Conservation (phyloP, 2,888 invertebrate genomes). For the Caenorhabditis auriculariae region DNA sequence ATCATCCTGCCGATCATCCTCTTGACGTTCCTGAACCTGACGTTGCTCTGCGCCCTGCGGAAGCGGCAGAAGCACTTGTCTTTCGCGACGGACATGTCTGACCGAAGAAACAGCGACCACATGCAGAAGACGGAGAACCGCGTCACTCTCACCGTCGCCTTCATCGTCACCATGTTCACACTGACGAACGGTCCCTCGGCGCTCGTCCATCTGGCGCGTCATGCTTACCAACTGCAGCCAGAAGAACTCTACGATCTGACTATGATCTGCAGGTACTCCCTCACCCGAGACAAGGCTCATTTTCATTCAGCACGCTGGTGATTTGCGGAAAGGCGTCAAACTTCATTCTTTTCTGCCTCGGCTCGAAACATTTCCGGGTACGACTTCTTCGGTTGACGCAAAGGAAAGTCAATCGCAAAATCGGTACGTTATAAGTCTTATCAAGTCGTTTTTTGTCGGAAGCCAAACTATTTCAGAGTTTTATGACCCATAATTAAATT, state of each 20-base stretch:
- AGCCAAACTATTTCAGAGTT: too few relatives aligned
- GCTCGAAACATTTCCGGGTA: slow-evolving; percentile 59
- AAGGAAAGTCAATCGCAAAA: slow-evolving; percentile 56
- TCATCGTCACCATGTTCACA: slow-evolving; percentile 62
- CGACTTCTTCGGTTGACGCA: slow-evolving; percentile 54
- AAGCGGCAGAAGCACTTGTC: slow-evolving; percentile 35
- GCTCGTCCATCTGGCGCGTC: slow-evolving; percentile 41
- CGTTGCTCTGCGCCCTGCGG: slow-evolving; percentile 52
- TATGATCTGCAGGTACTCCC: slow-evolving; percentile 45
- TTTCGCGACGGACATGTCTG: slow-evolving; percentile 21
- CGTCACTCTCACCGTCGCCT: slow-evolving; percentile 59
- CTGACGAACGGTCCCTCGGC: slow-evolving; percentile 61
- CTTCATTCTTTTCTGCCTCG: slow-evolving; percentile 61
- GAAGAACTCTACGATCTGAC: slow-evolving; percentile 41
- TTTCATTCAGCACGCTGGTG: slow-evolving; percentile 50
- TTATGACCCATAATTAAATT: too few relatives aligned
- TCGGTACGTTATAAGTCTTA: slow-evolving; percentile 33
- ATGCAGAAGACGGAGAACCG: slow-evolving; percentile 59
- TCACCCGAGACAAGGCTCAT: background rate
- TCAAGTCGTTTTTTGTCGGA: background rate
- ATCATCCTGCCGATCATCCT: slow-evolving; percentile 59
- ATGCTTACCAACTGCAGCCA: slow-evolving; percentile 15
- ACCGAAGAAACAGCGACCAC: slow-evolving; percentile 31
- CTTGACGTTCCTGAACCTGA: slow-evolving; percentile 54
- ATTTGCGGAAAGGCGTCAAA: slow-evolving; percentile 61